A percentile compares a stretch with the other conserved stretches of the same genome.
Evolutionary conservation across 2,888 invertebrate genomes (phyloP).

Genomic region (Lapara coniferarum): DNA sequence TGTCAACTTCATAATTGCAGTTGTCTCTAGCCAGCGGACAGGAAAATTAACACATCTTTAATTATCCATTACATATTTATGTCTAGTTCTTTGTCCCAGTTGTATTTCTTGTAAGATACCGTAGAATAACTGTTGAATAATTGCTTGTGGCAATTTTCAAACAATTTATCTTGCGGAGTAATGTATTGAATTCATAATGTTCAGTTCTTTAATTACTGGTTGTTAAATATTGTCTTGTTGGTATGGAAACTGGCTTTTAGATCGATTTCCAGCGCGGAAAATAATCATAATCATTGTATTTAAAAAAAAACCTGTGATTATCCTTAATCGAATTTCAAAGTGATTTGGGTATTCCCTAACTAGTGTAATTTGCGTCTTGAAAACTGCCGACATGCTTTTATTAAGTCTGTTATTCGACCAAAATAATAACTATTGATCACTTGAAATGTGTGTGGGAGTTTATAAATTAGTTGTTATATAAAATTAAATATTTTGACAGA

Average conservation of each 20-base stretch:
- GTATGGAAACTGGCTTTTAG: too few relatives aligned
- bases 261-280: too few relatives aligned
- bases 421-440: background rate
- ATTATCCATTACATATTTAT: slow-evolving; percentile 15
- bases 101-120: slow-evolving; percentile 1
- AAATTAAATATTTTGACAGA: too few relatives aligned
- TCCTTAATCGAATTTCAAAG: background rate
- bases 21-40: background rate
- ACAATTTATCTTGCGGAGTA: slow-evolving; percentile 7
- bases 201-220: too few relatives aligned
- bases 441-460: too few relatives aligned
- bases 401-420: background rate
- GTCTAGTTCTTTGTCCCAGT: slow-evolving; percentile 1
- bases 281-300: too few relatives aligned
- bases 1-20: background rate
- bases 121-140: slow-evolving; percentile 18
- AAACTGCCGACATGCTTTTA: background rate
- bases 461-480: too few relatives aligned
- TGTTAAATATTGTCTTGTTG: too few relatives aligned
- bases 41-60: slow-evolving; percentile 20
- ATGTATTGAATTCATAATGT: background rate
- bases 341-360: slow-evolving; percentile 7
- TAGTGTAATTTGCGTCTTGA: background rate
- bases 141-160: background rate
- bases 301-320: background rate